phyloP scores from a whole-genome alignment of 2,113 vertebrate species.

The Elachura formosa region DNA sequence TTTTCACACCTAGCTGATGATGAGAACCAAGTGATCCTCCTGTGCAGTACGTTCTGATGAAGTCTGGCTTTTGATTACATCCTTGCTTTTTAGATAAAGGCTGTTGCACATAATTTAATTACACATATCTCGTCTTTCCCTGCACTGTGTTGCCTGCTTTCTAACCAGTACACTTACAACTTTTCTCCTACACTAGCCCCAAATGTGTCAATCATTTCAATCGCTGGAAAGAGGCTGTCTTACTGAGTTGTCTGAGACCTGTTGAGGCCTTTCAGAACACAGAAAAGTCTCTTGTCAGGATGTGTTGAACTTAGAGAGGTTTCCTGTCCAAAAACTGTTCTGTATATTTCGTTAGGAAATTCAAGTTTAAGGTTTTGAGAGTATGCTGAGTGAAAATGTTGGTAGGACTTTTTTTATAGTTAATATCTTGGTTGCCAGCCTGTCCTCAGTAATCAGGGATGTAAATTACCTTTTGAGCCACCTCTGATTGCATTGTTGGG shows the following conservation, averaged over 20 bases:
- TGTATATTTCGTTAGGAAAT: neutral
- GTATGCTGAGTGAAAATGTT: neutral
- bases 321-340: rapidly evolving
- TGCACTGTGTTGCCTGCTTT: neutral
- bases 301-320: neutral
- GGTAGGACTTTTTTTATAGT: neutral
- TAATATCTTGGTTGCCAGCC: neutral
- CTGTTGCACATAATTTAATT: neutral
- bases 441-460: neutral
- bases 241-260: neutral
- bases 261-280: neutral
- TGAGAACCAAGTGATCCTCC: neutral
- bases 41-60: neutral
- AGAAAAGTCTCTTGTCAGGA: neutral
- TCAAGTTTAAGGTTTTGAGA: neutral
- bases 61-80: neutral
- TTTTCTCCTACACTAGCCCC: neutral
- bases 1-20: neutral
- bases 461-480: neutral
- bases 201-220: neutral
- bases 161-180: neutral
- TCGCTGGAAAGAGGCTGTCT: neutral
- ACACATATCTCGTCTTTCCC: neutral
- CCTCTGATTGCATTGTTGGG: neutral
- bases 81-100: neutral